A percentile compares a stretch with the other conserved stretches of the same genome.
These are phyloP conservation scores for Gallinago stenura DNA, from an alignment of 2,797 vertebrate genomes.

Conservation along the genomic window DNA sequence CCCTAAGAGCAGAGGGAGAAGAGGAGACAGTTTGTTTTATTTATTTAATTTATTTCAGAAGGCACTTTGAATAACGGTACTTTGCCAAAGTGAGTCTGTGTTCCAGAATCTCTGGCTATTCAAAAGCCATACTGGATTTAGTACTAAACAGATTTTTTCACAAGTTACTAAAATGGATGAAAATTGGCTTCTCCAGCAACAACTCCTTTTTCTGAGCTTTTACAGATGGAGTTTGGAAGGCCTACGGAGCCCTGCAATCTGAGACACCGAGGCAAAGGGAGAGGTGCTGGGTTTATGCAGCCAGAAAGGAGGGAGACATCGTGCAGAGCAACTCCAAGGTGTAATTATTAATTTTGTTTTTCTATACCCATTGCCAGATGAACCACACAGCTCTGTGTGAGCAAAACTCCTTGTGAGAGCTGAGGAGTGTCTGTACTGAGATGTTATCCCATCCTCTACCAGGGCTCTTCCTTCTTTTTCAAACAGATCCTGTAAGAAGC, in stretches of 20 bases:
- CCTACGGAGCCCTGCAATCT: constrained; percentile 38
- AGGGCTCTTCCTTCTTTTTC: background rate
- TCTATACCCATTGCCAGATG: background rate
- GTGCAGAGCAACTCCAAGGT: background rate
- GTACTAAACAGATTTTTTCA: constrained; percentile 66
- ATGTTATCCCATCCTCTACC: background rate
- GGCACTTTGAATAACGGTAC: constrained; percentile 19
- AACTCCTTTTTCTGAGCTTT: constrained; percentile 48
- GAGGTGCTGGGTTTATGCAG: background rate
- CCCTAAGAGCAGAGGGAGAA: constrained; percentile 6
- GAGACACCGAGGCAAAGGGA: background rate
- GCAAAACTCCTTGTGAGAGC: background rate
- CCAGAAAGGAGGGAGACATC: background rate
- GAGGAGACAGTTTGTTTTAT: constrained; percentile 22
- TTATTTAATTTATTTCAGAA: constrained; percentile 61
- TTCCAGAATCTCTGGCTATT: constrained; percentile 65
- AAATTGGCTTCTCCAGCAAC: constrained; percentile 64
- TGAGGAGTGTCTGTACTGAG: background rate
- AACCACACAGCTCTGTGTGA: background rate
- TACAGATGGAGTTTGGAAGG: constrained; percentile 68
- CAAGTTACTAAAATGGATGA: constrained; percentile 61
- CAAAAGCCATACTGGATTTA: constrained; percentile 62
- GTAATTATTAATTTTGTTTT: background rate
- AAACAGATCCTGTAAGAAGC: background rate
- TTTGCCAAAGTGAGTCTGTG: constrained; percentile 37